A percentile compares a stretch with the other conserved stretches of the same genome.
Evolutionary conservation across 2,888 invertebrate species (phyloP).

Genomic region (Linnaemya tessellans): DNA sequence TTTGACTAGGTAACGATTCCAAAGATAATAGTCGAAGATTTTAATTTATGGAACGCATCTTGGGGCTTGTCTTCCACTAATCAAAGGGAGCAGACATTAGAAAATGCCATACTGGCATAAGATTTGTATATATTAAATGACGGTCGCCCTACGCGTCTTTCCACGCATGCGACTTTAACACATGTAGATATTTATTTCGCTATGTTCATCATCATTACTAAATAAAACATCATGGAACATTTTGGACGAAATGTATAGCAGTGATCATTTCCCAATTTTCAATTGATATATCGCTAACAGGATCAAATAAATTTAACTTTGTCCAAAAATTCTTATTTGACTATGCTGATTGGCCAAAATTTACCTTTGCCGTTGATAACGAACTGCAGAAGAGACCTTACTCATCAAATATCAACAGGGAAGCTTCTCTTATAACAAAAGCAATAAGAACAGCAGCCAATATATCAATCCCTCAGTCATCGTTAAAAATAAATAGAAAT

Average conservation of each 20-base stretch:
- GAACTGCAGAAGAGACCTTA: conserved; percentile 6
- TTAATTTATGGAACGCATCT: conserved; percentile 5
- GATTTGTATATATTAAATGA: conserved; percentile 54
- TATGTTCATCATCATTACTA: conserved; percentile 45
- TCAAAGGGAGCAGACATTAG: conserved; percentile 39
- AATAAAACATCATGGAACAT: conserved; percentile 42
- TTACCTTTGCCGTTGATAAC: background rate
- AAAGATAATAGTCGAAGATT: conserved; percentile 8
- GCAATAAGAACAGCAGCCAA: conserved; percentile 22
- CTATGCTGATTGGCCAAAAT: conserved; percentile 10
- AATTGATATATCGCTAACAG: background rate
- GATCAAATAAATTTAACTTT: background rate
- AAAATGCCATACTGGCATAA: conserved; percentile 32
- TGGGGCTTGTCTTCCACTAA: conserved; percentile 4
- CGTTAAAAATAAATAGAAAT: background rate
- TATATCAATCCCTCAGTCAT: conserved; percentile 19
- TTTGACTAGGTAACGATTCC: background rate
- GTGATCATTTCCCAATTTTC: conserved; percentile 56
- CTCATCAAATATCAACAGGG: conserved; percentile 6
- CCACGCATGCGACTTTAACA: conserved; percentile 50
- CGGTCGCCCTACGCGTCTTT: conserved; percentile 59
- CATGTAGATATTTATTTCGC: conserved; percentile 60
- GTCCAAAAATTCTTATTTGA: background rate
- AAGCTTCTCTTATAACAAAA: conserved; percentile 21
- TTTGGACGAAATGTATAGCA: conserved; percentile 43